Base-by-base conservation (phyloP, 2,888 invertebrate genomes). In the Drosophila mayaguana region DNA sequence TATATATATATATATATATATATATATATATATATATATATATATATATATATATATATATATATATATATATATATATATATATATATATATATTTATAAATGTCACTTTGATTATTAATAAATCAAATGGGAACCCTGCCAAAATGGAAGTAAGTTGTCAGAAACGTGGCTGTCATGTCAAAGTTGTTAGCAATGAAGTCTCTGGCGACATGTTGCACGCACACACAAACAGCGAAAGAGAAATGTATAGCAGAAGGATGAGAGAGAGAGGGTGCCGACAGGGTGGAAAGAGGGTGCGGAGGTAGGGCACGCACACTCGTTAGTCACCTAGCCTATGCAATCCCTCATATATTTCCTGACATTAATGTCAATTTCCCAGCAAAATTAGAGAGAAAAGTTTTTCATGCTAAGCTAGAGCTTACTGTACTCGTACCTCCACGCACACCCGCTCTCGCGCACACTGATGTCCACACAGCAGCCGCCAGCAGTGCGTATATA, bases 71-170 rank as follows among this genome's bases (percentile, higher is more conserved):
- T 11, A 18, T 42, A 2, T 32, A 34, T n/a, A 25, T 46, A n/a
- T 22, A 25, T 36, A 38, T 46, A 9, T 59, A 2, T 45, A 18
- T 55, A 14, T 56, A 3, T 45, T 5, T 45, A 14, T 69, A 36
- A 46, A 62, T 55, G 74, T 66, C 86, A 78, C 72, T 73, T 68
- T 78, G 70, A 55, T 75, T 83, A 80, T 83, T 80, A 82, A 83
- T 88, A 83, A 88, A 85, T 83, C 78, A 83, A 82, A 80, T 63
- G 69, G 65, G 50, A 71, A 67, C 54, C 69, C 60, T 63, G 51
- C 62, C 45, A 70, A 69, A 86, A 78, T 75, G 73, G 64, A 76
- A 70, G 69, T 63, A 71, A 82, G 78, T 80, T 85, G 88, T 81
- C 83, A 78, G 65, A 68, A 54, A 57, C 63, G 63, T 69, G 62